These are phyloP conservation scores for Entelurus aequoreus DNA, from an alignment of 2,113 vertebrate genomes.

Conservation along the genomic window DNA sequence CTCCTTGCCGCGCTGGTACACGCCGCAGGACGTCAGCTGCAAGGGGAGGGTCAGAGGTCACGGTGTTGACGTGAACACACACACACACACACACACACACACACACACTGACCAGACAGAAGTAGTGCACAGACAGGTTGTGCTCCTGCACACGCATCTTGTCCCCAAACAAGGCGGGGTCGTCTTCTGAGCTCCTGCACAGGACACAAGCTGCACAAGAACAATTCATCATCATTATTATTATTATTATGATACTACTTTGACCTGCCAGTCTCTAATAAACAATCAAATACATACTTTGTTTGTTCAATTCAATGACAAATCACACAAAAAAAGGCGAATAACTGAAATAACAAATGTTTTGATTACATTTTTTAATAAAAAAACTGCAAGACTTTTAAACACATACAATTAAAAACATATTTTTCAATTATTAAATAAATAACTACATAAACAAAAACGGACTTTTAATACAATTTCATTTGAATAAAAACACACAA, in stretches of 20 bases:
- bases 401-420: no score
- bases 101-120: conserved; percentile 81
- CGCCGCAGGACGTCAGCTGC: conserved; percentile 90
- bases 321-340: no score
- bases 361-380: no score
- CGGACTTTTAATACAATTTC: no score
- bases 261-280: no score
- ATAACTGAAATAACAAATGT: no score
- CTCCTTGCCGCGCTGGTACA: conserved; percentile 90
- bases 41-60: conserved; percentile 1
- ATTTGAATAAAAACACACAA: no score
- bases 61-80: background rate
- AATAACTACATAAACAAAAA: no score
- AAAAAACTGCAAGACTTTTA: no score
- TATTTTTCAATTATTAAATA: no score
- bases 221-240: background rate
- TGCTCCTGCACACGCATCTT: conserved; percentile 78
- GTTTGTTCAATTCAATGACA: no score
- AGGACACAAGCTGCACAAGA: conserved; percentile 78
- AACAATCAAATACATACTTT: no score
- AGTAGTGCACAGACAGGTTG: conserved; percentile 85
- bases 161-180: conserved; percentile 86
- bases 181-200: conserved; percentile 81
- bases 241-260: background rate
- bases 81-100: background rate